A percentile compares a stretch with the other conserved stretches of the same genome.
phyloP scores from a whole-genome alignment of 2,888 invertebrate species.

The Scaptomyza flava region DNA sequence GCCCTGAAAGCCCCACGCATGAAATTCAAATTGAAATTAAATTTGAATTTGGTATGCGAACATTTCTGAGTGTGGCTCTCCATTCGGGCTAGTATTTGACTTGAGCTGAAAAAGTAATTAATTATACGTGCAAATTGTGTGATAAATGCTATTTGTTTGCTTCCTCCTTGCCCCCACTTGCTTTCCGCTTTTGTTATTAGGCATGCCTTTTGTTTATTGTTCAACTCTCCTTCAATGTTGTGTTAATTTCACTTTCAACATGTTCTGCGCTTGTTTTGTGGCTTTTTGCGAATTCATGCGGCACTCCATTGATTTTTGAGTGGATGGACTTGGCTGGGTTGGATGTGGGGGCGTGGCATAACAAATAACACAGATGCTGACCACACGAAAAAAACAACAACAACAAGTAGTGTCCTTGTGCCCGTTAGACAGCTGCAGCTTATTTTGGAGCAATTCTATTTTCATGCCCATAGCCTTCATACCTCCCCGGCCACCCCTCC shows the following conservation, averaged over 20 bases:
- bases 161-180: conserved; percentile 11
- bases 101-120: conserved; percentile 67
- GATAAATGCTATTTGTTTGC: conserved; percentile 63
- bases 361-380: conserved; percentile 54
- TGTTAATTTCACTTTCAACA: conserved; percentile 21
- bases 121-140: conserved; percentile 79
- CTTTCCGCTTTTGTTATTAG: neutral
- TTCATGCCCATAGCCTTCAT: conserved; percentile 49
- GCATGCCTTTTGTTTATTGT: conserved; percentile 20
- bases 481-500: neutral
- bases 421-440: conserved; percentile 63
- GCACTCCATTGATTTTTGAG: conserved; percentile 45
- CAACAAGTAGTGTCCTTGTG: conserved; percentile 67
- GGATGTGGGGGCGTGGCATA: conserved; percentile 27
- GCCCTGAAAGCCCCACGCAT: too few species aligned
- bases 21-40: conserved; percentile 56
- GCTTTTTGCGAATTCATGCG: conserved; percentile 37
- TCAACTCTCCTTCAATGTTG: conserved; percentile 9
- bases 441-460: conserved; percentile 76
- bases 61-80: conserved; percentile 25
- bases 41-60: conserved; percentile 41
- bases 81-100: conserved; percentile 30
- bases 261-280: conserved; percentile 26
- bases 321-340: neutral
- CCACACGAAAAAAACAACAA: conserved; percentile 13